Evolutionary conservation across 37 sponge, comb jelly and placozoan genomes (phyloP), one percentile per base, ranked within the genome.

Genomic region (Chondrosia reniformis): DNA sequence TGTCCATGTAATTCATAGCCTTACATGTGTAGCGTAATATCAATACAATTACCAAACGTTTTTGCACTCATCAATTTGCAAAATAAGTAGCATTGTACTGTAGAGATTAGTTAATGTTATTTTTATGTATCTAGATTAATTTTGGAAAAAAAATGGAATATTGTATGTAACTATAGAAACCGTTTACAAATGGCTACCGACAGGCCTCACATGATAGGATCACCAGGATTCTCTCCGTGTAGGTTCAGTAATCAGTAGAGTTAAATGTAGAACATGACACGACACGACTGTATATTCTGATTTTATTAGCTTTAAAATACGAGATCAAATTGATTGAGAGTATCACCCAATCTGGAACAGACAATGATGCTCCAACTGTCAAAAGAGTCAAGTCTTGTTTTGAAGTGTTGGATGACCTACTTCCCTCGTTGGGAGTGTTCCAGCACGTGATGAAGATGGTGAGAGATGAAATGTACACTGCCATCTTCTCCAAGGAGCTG

Each of bases 401-500:
- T 64, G 58, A 82, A 37, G 59, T 90, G 10, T 65, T 90, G 55
- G 91, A 85, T 75, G 93, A 89, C 8, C 57, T 92, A 36, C 43
- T 89, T 22, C 90, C 90, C 8, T 79, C 82, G 28, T 72, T 92
- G 1, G 93, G 93, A 40, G 85, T 92, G 40, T 92, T 78, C 36
- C 90, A 85, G 67, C 56, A 67, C 38, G 84, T 92, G 19, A 75
- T 85, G 78, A 81, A 79, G 59, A 63, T 82, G 72, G 28, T 88
- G 10, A 55, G 77, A 74, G 80, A 92, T 33, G 89, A 88, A 54
- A 81, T 92, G 34, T 79, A 59, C 43, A 44, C 84, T 84, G 69
- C 65, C 30, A 41, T 79, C 41, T 79, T 58, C 42, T 58, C 61
- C 27, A 67, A 27, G 10, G 66, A 79, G 49, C 66, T 79, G 30